Percentiles rank a stretch among this genome's conserved stretches.
Evolutionary conservation across 1,140 invertebrate species (phyloP).

Genomic region (Liolophura sinensis): DNA sequence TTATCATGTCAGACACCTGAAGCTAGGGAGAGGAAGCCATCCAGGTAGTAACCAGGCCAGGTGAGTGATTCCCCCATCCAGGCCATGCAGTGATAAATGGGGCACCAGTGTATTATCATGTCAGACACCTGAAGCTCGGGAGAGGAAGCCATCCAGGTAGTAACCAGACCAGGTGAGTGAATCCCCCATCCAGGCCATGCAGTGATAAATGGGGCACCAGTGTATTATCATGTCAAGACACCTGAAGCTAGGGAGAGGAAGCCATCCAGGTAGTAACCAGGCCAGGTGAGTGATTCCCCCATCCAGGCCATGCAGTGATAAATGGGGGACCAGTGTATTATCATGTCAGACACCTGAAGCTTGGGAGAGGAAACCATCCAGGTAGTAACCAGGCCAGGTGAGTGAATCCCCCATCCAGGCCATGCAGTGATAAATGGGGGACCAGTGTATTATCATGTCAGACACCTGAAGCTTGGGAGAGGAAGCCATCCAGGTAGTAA

Average conservation of each 20-base stretch:
- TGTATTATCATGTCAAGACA: too few species aligned
- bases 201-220: too few species aligned
- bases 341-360: slow-evolving; percentile 26
- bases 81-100: too few species aligned
- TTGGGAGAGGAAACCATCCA: slow-evolving; percentile 44
- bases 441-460: too few species aligned
- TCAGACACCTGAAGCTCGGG: slow-evolving; percentile 26
- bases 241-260: slow-evolving; percentile 46
- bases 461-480: slow-evolving; percentile 41
- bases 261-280: slow-evolving; percentile 48
- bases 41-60: slow-evolving; percentile 46
- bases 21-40: slow-evolving; percentile 46
- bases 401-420: slow-evolving; percentile 46
- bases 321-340: too few species aligned
- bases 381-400: slow-evolving; percentile 47
- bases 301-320: slow-evolving; percentile 34
- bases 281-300: slow-evolving; percentile 41
- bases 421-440: slow-evolving; percentile 7
- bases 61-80: slow-evolving; percentile 45
- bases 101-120: too few species aligned
- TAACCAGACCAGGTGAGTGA: slow-evolving; percentile 29
- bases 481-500: slow-evolving; percentile 46
- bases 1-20: too few species aligned
- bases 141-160: slow-evolving; percentile 31
- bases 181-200: slow-evolving; percentile 35